Conservation (phyloP, 1,140 invertebrate species). For the Saxidomus purpurata region DNA sequence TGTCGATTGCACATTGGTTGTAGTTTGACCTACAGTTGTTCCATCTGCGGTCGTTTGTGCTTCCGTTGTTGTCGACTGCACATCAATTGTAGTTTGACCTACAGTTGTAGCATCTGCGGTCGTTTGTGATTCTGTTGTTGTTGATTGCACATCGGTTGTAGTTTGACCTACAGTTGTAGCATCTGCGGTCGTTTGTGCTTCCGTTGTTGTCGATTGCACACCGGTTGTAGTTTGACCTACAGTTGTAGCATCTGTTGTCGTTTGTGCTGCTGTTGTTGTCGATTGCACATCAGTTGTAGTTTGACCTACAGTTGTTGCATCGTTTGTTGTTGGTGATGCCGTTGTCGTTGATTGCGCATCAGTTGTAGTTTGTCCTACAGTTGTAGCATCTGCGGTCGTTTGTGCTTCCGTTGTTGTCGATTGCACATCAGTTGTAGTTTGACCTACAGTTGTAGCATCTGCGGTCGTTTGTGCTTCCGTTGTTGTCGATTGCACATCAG, state of each 20-base stretch:
- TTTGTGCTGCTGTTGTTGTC: constrained; percentile 35
- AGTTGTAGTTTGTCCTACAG: not conserved
- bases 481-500: constrained; percentile 10
- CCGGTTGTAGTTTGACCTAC: not conserved
- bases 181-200: constrained; percentile 7
- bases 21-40: not conserved
- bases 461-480: too few species aligned
- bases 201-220: not conserved
- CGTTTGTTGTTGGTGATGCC: not conserved
- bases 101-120: not conserved
- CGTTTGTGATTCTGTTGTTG: not conserved
- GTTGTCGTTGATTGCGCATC: not conserved
- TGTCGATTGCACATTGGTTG: too few species aligned
- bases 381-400: constrained; percentile 12
- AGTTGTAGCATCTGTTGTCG: constrained; percentile 16
- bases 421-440: not conserved
- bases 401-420: constrained; percentile 16
- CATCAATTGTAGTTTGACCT: not conserved
- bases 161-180: not conserved
- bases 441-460: not conserved
- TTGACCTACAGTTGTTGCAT: not conserved
- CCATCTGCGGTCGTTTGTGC: not conserved
- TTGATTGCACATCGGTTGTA: not conserved
- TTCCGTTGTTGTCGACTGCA: not conserved
- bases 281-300: constrained; percentile 18